Conservation (phyloP, 2,113 vertebrate genomes). For the Heterotilapia buettikoferi region DNA sequence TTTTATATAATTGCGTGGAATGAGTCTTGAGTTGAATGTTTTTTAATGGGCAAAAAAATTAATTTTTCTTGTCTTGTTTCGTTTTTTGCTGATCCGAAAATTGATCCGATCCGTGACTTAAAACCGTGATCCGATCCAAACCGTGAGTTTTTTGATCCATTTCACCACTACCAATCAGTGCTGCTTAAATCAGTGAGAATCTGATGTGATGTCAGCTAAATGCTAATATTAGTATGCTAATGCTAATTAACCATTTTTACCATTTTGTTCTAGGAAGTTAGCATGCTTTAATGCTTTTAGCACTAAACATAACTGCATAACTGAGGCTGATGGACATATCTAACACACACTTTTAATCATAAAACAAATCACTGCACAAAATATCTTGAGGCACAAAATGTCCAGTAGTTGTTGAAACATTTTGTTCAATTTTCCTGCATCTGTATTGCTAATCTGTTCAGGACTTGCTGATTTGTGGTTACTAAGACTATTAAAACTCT, state of each 20-base stretch:
- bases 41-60: neutral
- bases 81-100: neutral
- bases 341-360: neutral
- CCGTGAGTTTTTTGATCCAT: neutral
- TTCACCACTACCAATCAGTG: neutral
- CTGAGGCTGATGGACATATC: neutral
- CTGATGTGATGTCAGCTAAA: neutral
- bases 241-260: neutral
- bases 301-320: neutral
- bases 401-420: neutral
- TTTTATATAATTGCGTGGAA: neutral
- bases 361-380: neutral
- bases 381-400: neutral
- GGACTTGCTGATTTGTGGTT: neutral
- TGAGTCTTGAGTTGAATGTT: neutral
- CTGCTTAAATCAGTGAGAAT: neutral
- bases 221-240: neutral
- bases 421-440: neutral
- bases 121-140: neutral
- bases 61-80: neutral
- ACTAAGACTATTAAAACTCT: neutral
- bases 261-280: neutral
- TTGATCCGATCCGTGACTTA: neutral
- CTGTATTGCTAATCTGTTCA: neutral
- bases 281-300: neutral